Conservation (phyloP, 2,888 invertebrate genomes). For the Scaptomyza flava region DNA sequence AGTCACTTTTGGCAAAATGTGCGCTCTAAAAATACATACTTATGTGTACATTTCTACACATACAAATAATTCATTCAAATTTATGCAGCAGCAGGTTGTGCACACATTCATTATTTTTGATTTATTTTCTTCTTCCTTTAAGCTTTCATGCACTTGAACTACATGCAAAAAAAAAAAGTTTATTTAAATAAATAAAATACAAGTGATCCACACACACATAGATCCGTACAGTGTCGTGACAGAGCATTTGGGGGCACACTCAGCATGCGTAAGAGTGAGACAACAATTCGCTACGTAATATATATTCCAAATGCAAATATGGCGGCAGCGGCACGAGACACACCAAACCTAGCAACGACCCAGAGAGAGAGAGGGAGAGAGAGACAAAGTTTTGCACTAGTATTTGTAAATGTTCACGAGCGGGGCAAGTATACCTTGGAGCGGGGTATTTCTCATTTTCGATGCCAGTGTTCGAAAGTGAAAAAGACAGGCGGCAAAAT, state of each 20-base stretch:
- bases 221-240: conserved; percentile 28
- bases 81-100: conserved; percentile 14
- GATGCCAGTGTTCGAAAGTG: conserved; percentile 62
- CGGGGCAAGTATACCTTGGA: too few species aligned
- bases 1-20: conserved; percentile 14
- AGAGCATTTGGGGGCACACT: conserved; percentile 32
- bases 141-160: conserved; percentile 65
- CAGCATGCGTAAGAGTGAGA: conserved; percentile 55
- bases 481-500: conserved; percentile 51
- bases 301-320: conserved; percentile 74
- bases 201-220: conserved; percentile 52
- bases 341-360: conserved; percentile 26
- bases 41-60: not conserved
- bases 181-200: conserved; percentile 77
- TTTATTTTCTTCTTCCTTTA: conserved; percentile 14
- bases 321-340: conserved; percentile 73
- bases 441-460: conserved; percentile 35
- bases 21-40: conserved; percentile 9
- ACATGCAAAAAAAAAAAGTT: conserved; percentile 53
- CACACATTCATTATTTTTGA: conserved; percentile 28
- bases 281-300: conserved; percentile 69
- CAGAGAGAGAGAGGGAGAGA: conserved; percentile 27
- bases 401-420: conserved; percentile 26
- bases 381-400: conserved; percentile 15
- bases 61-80: conserved; percentile 11